Conservation (phyloP, 2,888 invertebrate species). For the Andrena minutula region DNA sequence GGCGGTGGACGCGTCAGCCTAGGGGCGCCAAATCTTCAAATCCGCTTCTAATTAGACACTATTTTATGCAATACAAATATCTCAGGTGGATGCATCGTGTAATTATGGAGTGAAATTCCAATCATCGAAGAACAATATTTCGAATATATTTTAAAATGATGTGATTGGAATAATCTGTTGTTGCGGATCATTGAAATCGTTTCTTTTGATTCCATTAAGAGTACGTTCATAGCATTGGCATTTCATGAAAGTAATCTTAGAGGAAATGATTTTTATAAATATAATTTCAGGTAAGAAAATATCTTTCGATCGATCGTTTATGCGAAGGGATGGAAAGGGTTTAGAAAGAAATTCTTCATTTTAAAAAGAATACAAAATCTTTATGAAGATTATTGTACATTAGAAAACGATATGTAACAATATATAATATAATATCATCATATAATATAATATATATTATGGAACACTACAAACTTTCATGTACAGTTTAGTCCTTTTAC, state of each 20-base stretch:
- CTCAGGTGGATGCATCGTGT: too few relatives aligned
- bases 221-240: background rate
- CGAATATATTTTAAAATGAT: background rate
- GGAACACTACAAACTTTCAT: slow-evolving; percentile 47
- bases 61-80: too few relatives aligned
- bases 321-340: background rate
- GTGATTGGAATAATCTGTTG: background rate
- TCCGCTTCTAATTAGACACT: too few relatives aligned
- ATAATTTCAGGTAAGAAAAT: background rate
- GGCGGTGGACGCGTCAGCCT: too few relatives aligned
- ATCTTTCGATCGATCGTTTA: background rate
- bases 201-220: background rate
- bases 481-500: slow-evolving; percentile 41
- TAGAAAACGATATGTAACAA: slow-evolving; percentile 37
- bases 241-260: background rate
- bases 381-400: slow-evolving; percentile 76
- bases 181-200: background rate
- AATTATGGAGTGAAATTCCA: too few relatives aligned
- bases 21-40: too few relatives aligned
- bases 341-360: slow-evolving; percentile 52
- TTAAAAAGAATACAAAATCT: slow-evolving; percentile 82
- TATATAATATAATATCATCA: background rate
- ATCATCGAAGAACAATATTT: background rate
- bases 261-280: slow-evolving; percentile 2
- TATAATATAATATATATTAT: slow-evolving; percentile 42